Evolutionary conservation across 2,888 invertebrate species (phyloP).

Genomic region (Microdon myrmicae): DNA sequence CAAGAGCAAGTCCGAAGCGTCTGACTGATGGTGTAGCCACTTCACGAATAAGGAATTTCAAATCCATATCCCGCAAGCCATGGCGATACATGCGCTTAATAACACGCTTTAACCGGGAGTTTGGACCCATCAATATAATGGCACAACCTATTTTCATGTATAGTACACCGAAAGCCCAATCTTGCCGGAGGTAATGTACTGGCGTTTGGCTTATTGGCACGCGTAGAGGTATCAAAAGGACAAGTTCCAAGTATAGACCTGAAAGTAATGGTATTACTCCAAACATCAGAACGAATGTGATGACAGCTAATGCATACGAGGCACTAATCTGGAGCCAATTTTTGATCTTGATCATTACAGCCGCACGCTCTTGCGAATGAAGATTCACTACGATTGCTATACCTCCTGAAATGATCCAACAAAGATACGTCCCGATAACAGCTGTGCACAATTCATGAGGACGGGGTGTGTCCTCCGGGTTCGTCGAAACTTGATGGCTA

Average conservation of each 20-base stretch:
- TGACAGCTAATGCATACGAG: slow-evolving; percentile 81
- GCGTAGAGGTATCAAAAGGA: slow-evolving; percentile 89
- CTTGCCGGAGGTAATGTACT: slow-evolving; percentile 88
- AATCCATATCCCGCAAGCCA: slow-evolving; percentile 91
- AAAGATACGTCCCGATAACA: slow-evolving; percentile 92
- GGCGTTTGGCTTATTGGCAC: slow-evolving; percentile 93
- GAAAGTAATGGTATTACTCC: slow-evolving; percentile 92
- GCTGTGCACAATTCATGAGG: slow-evolving; percentile 97
- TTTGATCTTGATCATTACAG: slow-evolving; percentile 76
- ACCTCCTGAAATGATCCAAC: slow-evolving; percentile 91
- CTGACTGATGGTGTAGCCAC: slow-evolving; percentile 91
- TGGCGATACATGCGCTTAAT: slow-evolving; percentile 94
- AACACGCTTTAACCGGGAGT: slow-evolving; percentile 90
- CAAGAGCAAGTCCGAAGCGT: slow-evolving; percentile 87
- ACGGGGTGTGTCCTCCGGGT: slow-evolving; percentile 67
- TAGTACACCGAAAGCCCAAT: slow-evolving; percentile 97
- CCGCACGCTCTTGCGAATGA: slow-evolving; percentile 88
- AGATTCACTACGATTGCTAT: slow-evolving; percentile 84
- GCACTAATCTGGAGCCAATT: slow-evolving; percentile 80
- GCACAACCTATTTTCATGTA: slow-evolving; percentile 98
- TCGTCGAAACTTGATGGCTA: slow-evolving; percentile 59
- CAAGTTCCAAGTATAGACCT: slow-evolving; percentile 90
- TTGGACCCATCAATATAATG: slow-evolving; percentile 97
- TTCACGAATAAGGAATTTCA: slow-evolving; percentile 84
- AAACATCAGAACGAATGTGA: slow-evolving; percentile 75